A percentile compares a stretch with the other conserved stretches of the same genome.
Conservation (phyloP, 2,113 vertebrate species). For the Rhipidura dahli region DNA sequence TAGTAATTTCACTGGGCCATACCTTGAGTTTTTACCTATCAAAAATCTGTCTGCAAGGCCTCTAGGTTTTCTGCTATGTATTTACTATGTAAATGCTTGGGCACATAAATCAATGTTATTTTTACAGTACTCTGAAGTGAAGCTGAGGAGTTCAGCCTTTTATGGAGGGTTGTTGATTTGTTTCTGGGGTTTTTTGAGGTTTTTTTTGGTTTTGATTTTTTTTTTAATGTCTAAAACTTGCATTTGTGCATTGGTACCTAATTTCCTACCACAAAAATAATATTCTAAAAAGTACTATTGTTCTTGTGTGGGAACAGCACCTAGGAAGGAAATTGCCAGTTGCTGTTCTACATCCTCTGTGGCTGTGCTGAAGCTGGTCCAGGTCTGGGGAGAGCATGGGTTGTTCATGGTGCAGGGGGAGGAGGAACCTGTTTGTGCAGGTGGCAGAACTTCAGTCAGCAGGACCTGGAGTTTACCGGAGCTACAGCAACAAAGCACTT, state of each 20-base stretch:
- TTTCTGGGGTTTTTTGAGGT: neutral
- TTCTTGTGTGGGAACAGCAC: neutral
- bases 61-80: neutral
- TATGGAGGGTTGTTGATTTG: neutral
- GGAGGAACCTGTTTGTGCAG: neutral
- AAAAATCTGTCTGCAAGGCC: neutral
- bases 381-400: neutral
- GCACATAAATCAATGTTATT: neutral
- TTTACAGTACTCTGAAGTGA: neutral
- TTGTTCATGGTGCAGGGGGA: neutral
- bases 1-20: neutral
- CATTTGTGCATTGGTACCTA: neutral
- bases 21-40: neutral
- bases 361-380: neutral
- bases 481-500: neutral
- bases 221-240: neutral
- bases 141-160: neutral
- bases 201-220: no score
- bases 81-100: conserved; percentile 24
- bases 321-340: neutral
- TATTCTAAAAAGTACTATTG: neutral
- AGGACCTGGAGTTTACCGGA: neutral
- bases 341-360: neutral
- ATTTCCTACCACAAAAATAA: neutral
- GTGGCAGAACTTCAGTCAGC: neutral